These are phyloP conservation scores for Heliornis fulica DNA, from an alignment of 2,113 vertebrate genomes.

Conservation along the genomic window DNA sequence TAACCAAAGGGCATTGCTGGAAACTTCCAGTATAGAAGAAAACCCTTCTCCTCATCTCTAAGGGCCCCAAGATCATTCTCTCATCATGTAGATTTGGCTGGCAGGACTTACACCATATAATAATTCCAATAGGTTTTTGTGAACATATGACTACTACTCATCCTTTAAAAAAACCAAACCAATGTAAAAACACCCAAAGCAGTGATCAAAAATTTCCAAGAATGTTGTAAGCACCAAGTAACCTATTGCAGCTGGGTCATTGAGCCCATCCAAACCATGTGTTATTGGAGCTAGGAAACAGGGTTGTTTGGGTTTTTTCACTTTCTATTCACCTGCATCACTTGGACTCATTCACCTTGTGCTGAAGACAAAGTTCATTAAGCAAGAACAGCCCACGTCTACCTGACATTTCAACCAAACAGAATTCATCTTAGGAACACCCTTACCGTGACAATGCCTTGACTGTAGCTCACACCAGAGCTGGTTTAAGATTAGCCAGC, in stretches of 20 bases:
- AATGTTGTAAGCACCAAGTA: neutral
- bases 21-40: neutral
- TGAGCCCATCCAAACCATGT: neutral
- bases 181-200: neutral
- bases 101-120: neutral
- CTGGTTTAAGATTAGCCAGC: neutral
- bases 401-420: neutral
- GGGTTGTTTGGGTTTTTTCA: neutral
- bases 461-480: neutral
- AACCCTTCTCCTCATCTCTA: neutral
- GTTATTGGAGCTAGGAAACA: neutral
- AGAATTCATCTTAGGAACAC: no score
- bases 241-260: neutral
- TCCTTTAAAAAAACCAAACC: neutral
- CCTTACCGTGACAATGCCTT: accelerated
- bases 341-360: accelerated
- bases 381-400: neutral
- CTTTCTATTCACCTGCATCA: neutral
- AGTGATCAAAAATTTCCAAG: neutral
- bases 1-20: neutral
- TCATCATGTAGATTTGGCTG: neutral
- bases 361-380: neutral
- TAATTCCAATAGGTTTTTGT: neutral
- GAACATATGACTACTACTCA: neutral
- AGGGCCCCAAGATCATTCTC: neutral